Evolutionary conservation across 2,888 invertebrate species (phyloP).

Genomic region (Linnaemya tessellans): DNA sequence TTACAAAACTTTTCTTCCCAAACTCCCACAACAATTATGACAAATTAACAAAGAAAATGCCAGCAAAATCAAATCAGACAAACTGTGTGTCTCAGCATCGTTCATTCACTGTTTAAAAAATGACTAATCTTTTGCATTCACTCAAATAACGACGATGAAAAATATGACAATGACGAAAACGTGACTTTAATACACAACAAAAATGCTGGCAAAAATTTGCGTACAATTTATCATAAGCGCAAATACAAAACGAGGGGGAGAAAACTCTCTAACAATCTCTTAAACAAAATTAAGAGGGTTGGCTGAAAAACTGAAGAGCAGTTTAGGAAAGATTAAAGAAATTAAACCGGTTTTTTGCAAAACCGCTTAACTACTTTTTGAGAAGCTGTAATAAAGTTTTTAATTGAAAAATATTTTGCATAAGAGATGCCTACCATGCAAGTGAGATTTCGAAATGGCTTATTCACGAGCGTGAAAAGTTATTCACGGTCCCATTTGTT

Average conservation of each 20-base stretch:
- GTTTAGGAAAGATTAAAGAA: slow-evolving; percentile 34
- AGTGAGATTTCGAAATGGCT: no score
- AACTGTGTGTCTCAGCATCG: not conserved
- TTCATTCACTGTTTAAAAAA: slow-evolving; percentile 1
- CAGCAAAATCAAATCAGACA: not conserved
- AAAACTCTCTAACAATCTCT: not conserved
- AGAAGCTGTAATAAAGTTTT: no score
- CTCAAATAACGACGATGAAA: slow-evolving; percentile 25
- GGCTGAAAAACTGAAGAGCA: slow-evolving; percentile 11
- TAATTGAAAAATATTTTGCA: no score
- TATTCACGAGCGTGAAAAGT: no score
- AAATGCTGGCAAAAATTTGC: slow-evolving; percentile 11
- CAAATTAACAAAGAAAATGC: slow-evolving; percentile 39
- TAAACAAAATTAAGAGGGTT: slow-evolving; percentile 10
- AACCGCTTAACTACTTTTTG: not conserved
- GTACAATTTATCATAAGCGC: slow-evolving; percentile 19
- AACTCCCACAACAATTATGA: slow-evolving; percentile 34
- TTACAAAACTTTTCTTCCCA: slow-evolving; percentile 17
- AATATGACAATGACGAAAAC: slow-evolving; percentile 57
- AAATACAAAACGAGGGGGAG: not conserved
- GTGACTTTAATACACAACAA: slow-evolving; percentile 54
- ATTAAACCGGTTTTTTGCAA: not conserved
- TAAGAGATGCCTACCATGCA: no score
- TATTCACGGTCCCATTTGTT: no score
- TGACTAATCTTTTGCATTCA: slow-evolving; percentile 29